These are phyloP conservation scores for Aphis gossypii DNA, from an alignment of 1,140 invertebrate species.

Conservation along the genomic window DNA sequence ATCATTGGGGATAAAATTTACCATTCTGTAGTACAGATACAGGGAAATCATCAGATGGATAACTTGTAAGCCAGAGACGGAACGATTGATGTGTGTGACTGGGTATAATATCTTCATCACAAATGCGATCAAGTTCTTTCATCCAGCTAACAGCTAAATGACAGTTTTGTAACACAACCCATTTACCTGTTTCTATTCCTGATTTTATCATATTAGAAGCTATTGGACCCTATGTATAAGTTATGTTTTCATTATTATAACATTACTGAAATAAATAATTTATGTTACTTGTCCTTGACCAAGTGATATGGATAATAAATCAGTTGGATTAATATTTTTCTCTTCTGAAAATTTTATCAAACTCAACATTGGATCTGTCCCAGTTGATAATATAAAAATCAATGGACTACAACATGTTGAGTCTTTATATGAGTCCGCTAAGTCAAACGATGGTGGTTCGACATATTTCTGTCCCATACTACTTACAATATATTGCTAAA, in stretches of 20 bases:
- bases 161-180: slow-evolving; percentile 95
- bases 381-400: slow-evolving; percentile 89
- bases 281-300: slow-evolving; percentile 83
- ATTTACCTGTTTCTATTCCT: slow-evolving; percentile 78
- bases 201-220: slow-evolving; percentile 81
- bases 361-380: slow-evolving; percentile 88
- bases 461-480: slow-evolving; percentile 83
- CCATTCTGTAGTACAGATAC: slow-evolving; percentile 87
- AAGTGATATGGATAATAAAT: slow-evolving; percentile 86
- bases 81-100: slow-evolving; percentile 76
- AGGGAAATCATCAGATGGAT: slow-evolving; percentile 84
- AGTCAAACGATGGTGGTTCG: slow-evolving; percentile 88
- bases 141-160: slow-evolving; percentile 93
- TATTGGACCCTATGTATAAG: slow-evolving; percentile 73
- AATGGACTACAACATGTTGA: slow-evolving; percentile 84
- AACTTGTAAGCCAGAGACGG: slow-evolving; percentile 91
- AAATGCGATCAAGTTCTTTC: slow-evolving; percentile 82
- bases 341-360: slow-evolving; percentile 84
- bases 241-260: not conserved
- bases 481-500: slow-evolving; percentile 61
- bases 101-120: slow-evolving; percentile 76
- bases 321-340: slow-evolving; percentile 74
- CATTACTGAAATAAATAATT: not conserved
- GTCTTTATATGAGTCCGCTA: slow-evolving; percentile 83
- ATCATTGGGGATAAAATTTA: slow-evolving; percentile 59